phyloP scores from a whole-genome alignment of 2,113 vertebrate genomes.

The Leiothrix lutea region DNA sequence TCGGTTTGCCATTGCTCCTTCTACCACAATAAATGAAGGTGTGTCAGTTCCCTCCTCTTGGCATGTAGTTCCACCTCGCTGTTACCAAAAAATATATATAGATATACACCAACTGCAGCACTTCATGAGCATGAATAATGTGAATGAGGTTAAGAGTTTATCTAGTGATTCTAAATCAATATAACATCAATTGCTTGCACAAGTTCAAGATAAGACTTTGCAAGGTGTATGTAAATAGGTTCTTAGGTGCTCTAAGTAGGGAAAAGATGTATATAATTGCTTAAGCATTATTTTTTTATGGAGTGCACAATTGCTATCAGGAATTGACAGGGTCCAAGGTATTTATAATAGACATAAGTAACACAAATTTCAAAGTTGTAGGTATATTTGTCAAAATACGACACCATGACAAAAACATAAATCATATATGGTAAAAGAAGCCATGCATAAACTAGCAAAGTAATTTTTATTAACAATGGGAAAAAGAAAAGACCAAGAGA shows the following conservation, averaged over 20 bases:
- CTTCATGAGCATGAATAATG: not conserved
- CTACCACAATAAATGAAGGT: not conserved
- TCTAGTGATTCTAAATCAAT: not conserved
- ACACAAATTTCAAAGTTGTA: not conserved
- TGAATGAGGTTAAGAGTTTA: not conserved
- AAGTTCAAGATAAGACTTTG: not conserved
- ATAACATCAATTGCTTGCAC: not conserved
- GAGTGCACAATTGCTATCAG: rapidly evolving
- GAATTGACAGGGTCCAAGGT: not conserved
- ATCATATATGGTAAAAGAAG: not conserved
- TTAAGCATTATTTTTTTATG: not conserved
- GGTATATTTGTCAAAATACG: not conserved
- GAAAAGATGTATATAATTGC: not conserved
- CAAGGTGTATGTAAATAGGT: not conserved
- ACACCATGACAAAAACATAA: not conserved
- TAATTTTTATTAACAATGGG: not conserved
- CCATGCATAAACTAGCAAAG: not conserved
- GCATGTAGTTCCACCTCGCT: not conserved
- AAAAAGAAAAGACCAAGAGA: not conserved
- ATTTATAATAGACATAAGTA: not conserved
- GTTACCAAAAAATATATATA: not conserved
- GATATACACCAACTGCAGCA: not conserved
- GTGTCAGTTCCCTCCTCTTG: not conserved
- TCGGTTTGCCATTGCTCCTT: not conserved
- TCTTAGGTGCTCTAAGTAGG: not conserved